Evolutionary conservation across 2,113 vertebrate species (phyloP), one percentile per base, ranked within the genome.

Genomic region (Sander vitreus): DNA sequence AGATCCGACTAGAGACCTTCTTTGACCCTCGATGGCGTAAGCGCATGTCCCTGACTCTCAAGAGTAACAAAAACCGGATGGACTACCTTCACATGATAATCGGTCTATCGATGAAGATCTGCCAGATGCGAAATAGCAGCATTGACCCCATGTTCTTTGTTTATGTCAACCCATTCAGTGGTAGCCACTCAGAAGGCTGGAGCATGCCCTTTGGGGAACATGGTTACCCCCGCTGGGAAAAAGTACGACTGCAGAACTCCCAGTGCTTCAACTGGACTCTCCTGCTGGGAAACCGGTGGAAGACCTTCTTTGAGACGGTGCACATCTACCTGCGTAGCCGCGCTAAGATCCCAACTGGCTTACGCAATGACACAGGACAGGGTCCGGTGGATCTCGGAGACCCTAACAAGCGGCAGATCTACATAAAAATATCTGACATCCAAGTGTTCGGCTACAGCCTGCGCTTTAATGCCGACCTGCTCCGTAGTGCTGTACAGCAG

Each of bases 211-310:
- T 99, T 0, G 99, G 97, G 1, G 98, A 99, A 73, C 97, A 98
- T 0, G 97, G 98, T 66, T 99, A 99, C 91, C 99, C 99, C 0
- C 96, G 97, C 25, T 99, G 99, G 99, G 97, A 99, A 93, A 99
- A 99, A 91, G 93, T 96, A 45, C 97, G 97, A 18, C 96, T 99
- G 86, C 97, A 98, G 82, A 99, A 97, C 93, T 97, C 97, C 48
- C 99, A 99, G 90, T 99, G 99, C 95, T 99, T 98, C 93, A 99
- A 99, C 94, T 99, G 99, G 99, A 99, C 99, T 77, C 96, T 99
- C 55, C 86, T 99, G 72, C 91, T 99, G 87, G 99, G 99, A 66
- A 99, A 99, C 92, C 95, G 98, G 73, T 99, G 97, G 97, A 99
- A 99, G 95, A 99, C 98, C 30, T 99, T 99, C 93, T 99, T 99